Percentiles rank a stretch among this genome's conserved stretches.
These are phyloP conservation scores for Polyergus mexicanus DNA, from an alignment of 1,140 invertebrate species.

Conservation along the genomic window DNA sequence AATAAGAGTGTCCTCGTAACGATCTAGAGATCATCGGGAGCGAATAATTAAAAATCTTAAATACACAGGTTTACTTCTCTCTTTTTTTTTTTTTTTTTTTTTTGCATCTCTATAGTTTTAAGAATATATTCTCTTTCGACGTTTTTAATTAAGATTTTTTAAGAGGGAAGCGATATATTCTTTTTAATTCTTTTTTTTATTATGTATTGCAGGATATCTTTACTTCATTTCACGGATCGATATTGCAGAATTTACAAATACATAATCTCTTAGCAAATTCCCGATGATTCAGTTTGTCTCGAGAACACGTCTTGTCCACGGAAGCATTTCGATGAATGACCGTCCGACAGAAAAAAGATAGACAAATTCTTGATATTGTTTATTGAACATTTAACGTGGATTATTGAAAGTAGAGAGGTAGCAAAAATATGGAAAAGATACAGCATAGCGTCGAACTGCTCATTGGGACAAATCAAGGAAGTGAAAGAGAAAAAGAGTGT, in stretches of 20 bases:
- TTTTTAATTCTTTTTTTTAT: neutral
- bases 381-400: neutral
- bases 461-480: slow-evolving; percentile 79
- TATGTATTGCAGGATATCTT: neutral
- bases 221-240: no score
- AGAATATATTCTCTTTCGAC: neutral
- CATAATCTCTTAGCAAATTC: neutral
- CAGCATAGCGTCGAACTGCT: slow-evolving; percentile 81
- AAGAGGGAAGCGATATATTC: neutral
- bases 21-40: slow-evolving; percentile 12
- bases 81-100: neutral
- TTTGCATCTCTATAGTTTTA: neutral
- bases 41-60: neutral
- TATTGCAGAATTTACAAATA: neutral
- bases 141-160: neutral
- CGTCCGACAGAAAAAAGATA: slow-evolving; percentile 23
- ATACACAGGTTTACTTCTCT: neutral
- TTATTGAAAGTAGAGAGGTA: slow-evolving; percentile 21
- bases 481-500: slow-evolving; percentile 63
- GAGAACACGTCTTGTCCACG: slow-evolving; percentile 77
- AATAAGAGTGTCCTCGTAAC: slow-evolving; percentile 36
- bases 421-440: slow-evolving; percentile 13
- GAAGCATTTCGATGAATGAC: slow-evolving; percentile 82
- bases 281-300: slow-evolving; percentile 68
- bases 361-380: slow-evolving; percentile 38